Evolutionary conservation across 2,113 vertebrate genomes (phyloP), one percentile per base, ranked within the genome.

Genomic region (Jaculus jaculus): DNA sequence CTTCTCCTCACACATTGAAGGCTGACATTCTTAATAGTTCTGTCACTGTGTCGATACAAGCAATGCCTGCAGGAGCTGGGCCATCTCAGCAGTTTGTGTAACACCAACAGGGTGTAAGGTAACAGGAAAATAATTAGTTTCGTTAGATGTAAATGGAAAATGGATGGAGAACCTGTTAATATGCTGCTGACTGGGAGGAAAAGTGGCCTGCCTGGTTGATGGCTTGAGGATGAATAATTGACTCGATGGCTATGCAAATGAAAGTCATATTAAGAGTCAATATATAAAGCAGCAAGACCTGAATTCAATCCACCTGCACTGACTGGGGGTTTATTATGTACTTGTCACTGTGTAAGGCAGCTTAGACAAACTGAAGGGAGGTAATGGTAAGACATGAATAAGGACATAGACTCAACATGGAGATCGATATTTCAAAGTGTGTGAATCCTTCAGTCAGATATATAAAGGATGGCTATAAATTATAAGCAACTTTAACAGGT

Each of bases 111-210:
- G 16, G n/a, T 71, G 93, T 77, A 87, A 51, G 78, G 63, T 20
- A 94, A 71, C 93, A 28, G 87, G 83, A 4, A 84, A 96, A 91
- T 95, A 95, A 91, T 95, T 91, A 79, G 92, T 92, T 94, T 84
- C 84, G 66, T 60, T 95, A 32, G 37, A 93, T 83, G 80, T 93
- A 92, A 89, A 3, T 8, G 72, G 92, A 80, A 96, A 37, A 61
- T 1, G 32, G 86, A 26, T 60, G 75, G 86, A 68, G 87, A 78
- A 65, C 23, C 4, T 68, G n/a, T 47, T 83, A 95, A 95, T 84
- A 77, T 51, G 74, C 24, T 12, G 32, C 73, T 93, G 71, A 39
- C 5, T 11, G 32, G 74, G 51, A 77, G 92, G 90, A 42, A 93
- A 63, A 87, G 72, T 28, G 7, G n/a, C 54, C 0, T 54, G 12